Evolutionary conservation across 2,888 invertebrate genomes (phyloP).

Genomic region (Troides oblongomaculatus): DNA sequence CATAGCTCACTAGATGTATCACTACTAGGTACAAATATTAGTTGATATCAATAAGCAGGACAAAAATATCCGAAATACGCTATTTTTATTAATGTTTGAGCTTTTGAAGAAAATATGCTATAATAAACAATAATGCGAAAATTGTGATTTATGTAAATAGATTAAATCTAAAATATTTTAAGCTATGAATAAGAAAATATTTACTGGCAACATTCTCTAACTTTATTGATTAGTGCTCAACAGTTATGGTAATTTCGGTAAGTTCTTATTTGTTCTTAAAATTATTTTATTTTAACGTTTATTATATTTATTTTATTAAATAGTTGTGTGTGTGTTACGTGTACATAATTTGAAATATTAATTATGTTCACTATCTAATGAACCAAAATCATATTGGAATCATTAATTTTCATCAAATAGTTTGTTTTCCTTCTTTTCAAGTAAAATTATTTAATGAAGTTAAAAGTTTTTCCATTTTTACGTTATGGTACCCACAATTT

Average conservation of each 20-base stretch:
- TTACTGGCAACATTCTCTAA: constrained; percentile 10
- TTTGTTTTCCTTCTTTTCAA: neutral
- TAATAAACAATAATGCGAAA: no score
- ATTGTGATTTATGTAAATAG: no score
- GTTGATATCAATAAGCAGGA: no score
- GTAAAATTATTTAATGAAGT: neutral
- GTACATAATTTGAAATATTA: neutral
- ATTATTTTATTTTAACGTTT: neutral
- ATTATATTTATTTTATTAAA: neutral
- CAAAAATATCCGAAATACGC: no score
- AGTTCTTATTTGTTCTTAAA: constrained; percentile 9
- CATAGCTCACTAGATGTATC: no score
- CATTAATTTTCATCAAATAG: neutral
- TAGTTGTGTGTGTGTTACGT: neutral
- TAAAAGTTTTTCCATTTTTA: neutral
- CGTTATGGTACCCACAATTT: neutral
- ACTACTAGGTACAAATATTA: no score
- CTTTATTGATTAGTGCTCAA: constrained; percentile 18
- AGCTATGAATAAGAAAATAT: neutral
- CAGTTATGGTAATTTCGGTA: constrained; percentile 18
- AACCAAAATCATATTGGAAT: neutral
- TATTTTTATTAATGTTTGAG: no score
- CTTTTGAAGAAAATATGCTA: no score
- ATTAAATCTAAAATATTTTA: neutral
- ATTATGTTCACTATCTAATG: neutral